Percentiles rank a stretch among this genome's conserved stretches.
Conservation (phyloP, 2,888 invertebrate genomes). For the Leistus spinibarbis region DNA sequence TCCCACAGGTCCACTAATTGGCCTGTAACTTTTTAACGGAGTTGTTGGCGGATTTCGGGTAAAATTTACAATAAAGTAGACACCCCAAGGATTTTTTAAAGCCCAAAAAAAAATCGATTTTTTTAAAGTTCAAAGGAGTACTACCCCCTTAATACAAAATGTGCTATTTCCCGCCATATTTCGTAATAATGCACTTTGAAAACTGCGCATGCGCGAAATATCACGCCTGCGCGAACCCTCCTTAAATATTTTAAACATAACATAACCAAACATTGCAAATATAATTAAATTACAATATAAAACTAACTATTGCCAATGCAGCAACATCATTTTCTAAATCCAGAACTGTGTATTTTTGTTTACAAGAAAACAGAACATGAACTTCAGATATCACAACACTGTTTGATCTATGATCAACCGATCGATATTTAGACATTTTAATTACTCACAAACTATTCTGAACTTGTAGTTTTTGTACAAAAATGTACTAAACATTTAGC, state of each 20-base stretch:
- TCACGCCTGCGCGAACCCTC: neutral
- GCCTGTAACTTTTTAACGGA: no score
- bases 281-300: no score
- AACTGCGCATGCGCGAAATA: neutral
- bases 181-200: no score
- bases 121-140: no score
- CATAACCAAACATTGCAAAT: neutral
- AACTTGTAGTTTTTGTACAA: neutral
- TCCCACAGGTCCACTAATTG: no score
- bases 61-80: no score
- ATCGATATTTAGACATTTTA: neutral
- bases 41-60: no score
- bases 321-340: neutral
- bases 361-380: neutral
- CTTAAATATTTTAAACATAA: neutral
- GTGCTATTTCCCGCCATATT: no score
- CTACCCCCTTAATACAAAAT: no score
- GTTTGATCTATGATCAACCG: neutral
- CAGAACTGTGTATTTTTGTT: neutral
- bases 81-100: no score
- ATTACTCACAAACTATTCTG: neutral
- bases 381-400: neutral
- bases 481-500: no score
- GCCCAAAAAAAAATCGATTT: no score
- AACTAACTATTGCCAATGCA: neutral